Percentiles rank a stretch among this genome's conserved stretches.
Conservation (phyloP, 30 jellyfish, hydroid and myxozoan genomes). For the Morbakka virulenta region DNA sequence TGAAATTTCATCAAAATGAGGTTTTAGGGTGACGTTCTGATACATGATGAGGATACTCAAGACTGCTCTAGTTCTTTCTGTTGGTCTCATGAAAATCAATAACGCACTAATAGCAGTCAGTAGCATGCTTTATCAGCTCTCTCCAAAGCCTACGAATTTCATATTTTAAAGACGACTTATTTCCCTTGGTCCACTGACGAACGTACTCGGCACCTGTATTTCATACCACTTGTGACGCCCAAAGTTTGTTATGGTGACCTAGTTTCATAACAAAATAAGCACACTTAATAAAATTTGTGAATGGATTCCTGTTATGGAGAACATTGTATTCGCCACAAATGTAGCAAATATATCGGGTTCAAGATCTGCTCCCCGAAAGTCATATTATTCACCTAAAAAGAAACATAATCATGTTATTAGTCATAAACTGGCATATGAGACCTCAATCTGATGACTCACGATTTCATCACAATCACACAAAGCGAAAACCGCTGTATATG, state of each 20-base stretch:
- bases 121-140: slow-evolving; percentile 10
- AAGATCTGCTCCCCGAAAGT: too few species aligned
- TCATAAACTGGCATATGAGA: too few species aligned
- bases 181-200: background rate
- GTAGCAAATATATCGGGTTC: too few species aligned
- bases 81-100: background rate
- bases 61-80: background rate
- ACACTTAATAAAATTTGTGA: too few species aligned
- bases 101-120: background rate
- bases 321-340: too few species aligned
- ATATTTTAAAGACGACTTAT: background rate
- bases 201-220: background rate
- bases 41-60: background rate
- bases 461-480: too few species aligned
- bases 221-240: slow-evolving; percentile 12
- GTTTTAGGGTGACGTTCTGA: background rate
- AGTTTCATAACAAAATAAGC: slow-evolving; percentile 1
- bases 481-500: too few species aligned
- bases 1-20: background rate
- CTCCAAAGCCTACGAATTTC: background rate
- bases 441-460: too few species aligned
- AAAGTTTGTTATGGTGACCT: background rate
- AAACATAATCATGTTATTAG: too few species aligned
- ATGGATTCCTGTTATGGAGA: too few species aligned
- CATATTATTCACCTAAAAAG: too few species aligned